Evolutionary conservation across 2,888 invertebrate genomes (phyloP), one percentile per base, ranked within the genome.

Genomic region (Aromia moschata): DNA sequence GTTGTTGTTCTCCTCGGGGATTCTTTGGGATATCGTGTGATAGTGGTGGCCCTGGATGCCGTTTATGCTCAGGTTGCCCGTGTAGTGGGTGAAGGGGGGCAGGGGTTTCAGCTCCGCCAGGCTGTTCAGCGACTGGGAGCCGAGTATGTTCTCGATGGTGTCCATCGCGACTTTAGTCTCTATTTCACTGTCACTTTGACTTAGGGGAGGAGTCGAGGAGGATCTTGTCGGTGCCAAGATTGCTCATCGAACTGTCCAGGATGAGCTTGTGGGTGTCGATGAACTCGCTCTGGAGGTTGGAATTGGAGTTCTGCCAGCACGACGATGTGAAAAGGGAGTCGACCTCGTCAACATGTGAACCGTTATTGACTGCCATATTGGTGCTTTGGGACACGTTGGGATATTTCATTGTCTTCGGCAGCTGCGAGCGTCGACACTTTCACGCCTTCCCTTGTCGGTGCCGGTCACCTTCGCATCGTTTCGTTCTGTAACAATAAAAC

Each of bases 21-120:
- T 83, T 55, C 89, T 84, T 77, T 89, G 89, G 0, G 93, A 92
- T 77, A 93, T 92, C 69, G 92, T 89, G 78, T 93, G 92, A 78
- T 91, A 93, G 77, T 93, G 93, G 77, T 92, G 93, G 1, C 93
- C 93, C 51, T 92, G 91, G 73, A 93, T 93, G 53, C 93, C 93
- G 81, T 93, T 93, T 79, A 93, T 93, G 70, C 92, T 92, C 60
- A 94, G 82, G 73, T 93, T 92, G 1, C 92, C 92, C 12, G 93
- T 92, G 81, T 93, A 93, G 18, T 90, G 91, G 40, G 92, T 91
- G 79, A 94, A 93, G 2, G 94, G 94, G 2, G 94, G 94, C 69
- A 94, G 83, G 0, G 91, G 90, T 77, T 94, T 94, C 64, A 94
- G 83, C 75, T 94, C 94, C 30, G 93, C 92, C 62, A 93, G 84